Conservation (phyloP, 2,888 invertebrate species). For the Epistrophe eligans region DNA sequence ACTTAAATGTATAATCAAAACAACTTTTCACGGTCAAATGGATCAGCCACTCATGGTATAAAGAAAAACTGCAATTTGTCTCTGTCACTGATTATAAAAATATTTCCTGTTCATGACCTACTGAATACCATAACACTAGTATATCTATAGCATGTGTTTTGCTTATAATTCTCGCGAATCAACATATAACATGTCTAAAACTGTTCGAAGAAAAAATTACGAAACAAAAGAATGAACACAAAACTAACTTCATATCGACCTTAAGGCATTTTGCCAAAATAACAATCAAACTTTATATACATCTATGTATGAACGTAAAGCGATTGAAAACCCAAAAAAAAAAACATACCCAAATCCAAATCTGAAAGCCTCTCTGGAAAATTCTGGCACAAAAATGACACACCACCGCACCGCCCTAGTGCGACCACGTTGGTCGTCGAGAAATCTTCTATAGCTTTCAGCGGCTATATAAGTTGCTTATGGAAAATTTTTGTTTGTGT, state of each 20-base stretch:
- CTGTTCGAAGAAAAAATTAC: not conserved
- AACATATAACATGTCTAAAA: constrained; percentile 39
- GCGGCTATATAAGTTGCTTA: not conserved
- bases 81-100: constrained; percentile 68
- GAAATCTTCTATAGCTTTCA: constrained; percentile 11
- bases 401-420: not conserved
- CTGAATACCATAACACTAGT: constrained; percentile 42
- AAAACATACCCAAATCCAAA: constrained; percentile 52
- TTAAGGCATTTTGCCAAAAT: constrained; percentile 70
- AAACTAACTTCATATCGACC: constrained; percentile 50
- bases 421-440: not conserved
- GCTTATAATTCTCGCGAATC: constrained; percentile 23
- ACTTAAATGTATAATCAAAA: not conserved
- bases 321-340: constrained; percentile 57
- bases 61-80: constrained; percentile 56
- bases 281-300: constrained; percentile 61
- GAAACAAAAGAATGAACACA: constrained; percentile 8
- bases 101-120: constrained; percentile 62
- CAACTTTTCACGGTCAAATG: constrained; percentile 62
- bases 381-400: constrained; percentile 53
- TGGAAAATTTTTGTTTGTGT: not conserved
- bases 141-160: too few species aligned
- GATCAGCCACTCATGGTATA: not conserved
- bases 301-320: not conserved
- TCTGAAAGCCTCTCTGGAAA: constrained; percentile 58